phyloP scores from a whole-genome alignment of 2,888 invertebrate species.

The Ophion slaviceki region DNA sequence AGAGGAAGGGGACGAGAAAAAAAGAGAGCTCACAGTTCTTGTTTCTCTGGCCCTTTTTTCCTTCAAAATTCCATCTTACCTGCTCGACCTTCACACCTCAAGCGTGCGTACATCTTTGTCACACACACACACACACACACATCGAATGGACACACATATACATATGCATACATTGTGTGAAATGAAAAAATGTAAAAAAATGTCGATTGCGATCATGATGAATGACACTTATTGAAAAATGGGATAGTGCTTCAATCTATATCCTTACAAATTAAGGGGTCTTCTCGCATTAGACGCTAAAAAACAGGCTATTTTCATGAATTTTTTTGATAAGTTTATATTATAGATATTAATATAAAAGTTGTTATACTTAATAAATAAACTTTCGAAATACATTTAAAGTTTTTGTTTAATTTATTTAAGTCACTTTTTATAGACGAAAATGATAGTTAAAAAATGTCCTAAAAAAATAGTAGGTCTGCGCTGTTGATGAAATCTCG shows the following conservation, averaged over 20 bases:
- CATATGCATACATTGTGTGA: not conserved
- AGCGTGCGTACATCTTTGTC: not conserved
- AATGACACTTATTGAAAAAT: not conserved
- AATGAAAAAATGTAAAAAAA: not conserved
- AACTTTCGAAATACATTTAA: too few relatives aligned
- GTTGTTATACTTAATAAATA: too few relatives aligned
- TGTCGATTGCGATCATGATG: not conserved
- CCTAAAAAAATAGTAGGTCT: too few relatives aligned
- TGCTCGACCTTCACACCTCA: slow-evolving; percentile 28
- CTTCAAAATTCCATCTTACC: slow-evolving; percentile 32
- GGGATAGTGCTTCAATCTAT: not conserved
- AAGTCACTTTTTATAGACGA: too few relatives aligned
- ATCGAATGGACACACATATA: not conserved
- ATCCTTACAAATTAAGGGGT: not conserved
- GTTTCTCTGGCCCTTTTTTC: slow-evolving; percentile 23
- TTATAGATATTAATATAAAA: too few relatives aligned
- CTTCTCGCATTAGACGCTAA: too few relatives aligned
- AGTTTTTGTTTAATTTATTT: too few relatives aligned
- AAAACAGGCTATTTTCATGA: too few relatives aligned
- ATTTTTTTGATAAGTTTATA: too few relatives aligned
- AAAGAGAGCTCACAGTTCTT: slow-evolving; percentile 36
- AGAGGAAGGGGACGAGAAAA: slow-evolving; percentile 47
- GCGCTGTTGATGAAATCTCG: too few relatives aligned
- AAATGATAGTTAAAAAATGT: too few relatives aligned
- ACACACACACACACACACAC: not conserved